Evolutionary conservation across 1,140 invertebrate genomes (phyloP).

Genomic region (Drosophila nannoptera): DNA sequence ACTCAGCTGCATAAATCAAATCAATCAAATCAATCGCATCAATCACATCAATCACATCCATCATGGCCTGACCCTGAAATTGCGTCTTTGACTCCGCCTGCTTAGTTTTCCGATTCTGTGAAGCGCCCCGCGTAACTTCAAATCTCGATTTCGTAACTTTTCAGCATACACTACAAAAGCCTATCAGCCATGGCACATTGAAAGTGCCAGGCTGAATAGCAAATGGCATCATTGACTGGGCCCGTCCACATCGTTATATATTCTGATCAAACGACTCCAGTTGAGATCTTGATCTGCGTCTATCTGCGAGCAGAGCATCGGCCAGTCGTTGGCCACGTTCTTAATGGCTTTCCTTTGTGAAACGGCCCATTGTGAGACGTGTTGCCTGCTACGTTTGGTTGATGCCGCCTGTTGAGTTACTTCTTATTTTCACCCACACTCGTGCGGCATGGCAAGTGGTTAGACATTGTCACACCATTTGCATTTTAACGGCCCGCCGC

Average conservation of each 20-base stretch:
- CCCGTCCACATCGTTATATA: neutral
- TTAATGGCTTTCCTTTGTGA: neutral
- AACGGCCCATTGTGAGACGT: conserved; percentile 21
- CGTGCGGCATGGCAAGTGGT: conserved; percentile 54
- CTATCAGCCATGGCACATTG: neutral
- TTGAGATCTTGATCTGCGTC: neutral
- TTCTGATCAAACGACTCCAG: neutral
- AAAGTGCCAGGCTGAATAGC: neutral
- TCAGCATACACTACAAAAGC: conserved; percentile 6
- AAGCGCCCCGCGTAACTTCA: conserved; percentile 8
- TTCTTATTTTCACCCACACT: conserved; percentile 71
- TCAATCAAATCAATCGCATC: conserved; percentile 37
- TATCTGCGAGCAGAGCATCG: conserved; percentile 14
- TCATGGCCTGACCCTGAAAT: conserved; percentile 42
- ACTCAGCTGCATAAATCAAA: conserved; percentile 43
- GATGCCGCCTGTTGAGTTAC: conserved; percentile 44
- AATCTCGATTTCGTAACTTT: conserved; percentile 74
- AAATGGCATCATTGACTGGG: no score
- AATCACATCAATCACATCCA: conserved; percentile 28
- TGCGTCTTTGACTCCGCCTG: conserved; percentile 22
- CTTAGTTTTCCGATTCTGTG: conserved; percentile 29
- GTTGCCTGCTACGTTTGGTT: conserved; percentile 37
- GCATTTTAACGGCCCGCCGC: conserved; percentile 56
- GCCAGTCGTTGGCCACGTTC: neutral
- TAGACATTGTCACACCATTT: conserved; percentile 29